These are phyloP conservation scores for Synodontis membranacea DNA, from an alignment of 2,113 vertebrate species.

Conservation along the genomic window DNA sequence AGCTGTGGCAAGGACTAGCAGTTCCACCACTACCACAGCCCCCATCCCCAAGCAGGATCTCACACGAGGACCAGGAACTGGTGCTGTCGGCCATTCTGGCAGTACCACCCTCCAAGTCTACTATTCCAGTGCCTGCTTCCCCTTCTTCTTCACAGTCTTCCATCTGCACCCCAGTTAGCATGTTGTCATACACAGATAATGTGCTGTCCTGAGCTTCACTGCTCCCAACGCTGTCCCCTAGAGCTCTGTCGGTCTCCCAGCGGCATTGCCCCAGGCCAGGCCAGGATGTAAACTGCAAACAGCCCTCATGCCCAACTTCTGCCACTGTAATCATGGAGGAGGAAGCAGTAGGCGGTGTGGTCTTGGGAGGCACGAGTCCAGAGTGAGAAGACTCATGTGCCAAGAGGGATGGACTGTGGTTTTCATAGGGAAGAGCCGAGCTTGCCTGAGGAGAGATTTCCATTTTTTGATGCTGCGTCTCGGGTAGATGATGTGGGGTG, in stretches of 20 bases:
- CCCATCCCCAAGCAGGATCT: constrained; percentile 55
- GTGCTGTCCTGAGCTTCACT: constrained; percentile 64
- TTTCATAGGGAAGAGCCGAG: constrained; percentile 36
- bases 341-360: constrained; percentile 27
- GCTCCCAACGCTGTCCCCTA: constrained; percentile 47
- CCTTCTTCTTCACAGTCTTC: constrained; percentile 31
- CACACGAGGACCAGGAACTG: constrained; percentile 65
- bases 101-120: constrained; percentile 36
- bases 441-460: constrained; percentile 18
- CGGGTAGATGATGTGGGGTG: constrained; percentile 3
- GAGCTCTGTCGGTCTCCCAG: constrained; percentile 53
- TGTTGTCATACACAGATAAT: constrained; percentile 67
- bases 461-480: constrained; percentile 35
- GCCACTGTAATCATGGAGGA: constrained; percentile 31
- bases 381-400: constrained; percentile 12
- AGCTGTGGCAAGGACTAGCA: constrained; percentile 46
- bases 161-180: constrained; percentile 45
- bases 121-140: constrained; percentile 35
- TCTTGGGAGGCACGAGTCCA: constrained; percentile 1
- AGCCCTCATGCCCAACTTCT: constrained; percentile 55
- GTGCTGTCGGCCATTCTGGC: constrained; percentile 57
- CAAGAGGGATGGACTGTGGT: constrained; percentile 1
- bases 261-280: constrained; percentile 56
- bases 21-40: constrained; percentile 34
- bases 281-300: constrained; percentile 69